These are phyloP conservation scores for Halesus radiatus DNA, from an alignment of 1,140 invertebrate genomes.

Conservation along the genomic window DNA sequence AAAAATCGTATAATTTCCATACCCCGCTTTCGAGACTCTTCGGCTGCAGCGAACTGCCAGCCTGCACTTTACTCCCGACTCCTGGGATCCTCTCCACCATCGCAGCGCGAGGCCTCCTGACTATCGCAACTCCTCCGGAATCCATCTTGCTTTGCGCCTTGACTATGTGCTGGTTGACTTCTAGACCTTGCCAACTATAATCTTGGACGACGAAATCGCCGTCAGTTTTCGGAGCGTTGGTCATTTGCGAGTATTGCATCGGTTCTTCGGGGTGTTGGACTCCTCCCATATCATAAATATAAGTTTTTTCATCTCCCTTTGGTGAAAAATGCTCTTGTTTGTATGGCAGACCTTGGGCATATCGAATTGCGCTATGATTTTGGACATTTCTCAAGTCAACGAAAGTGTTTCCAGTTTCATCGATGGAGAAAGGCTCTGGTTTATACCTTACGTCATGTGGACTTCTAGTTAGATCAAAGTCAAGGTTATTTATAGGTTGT, in stretches of 20 bases:
- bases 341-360: no score
- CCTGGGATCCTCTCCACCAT: not conserved
- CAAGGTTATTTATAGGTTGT: no score
- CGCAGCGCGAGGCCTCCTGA: not conserved
- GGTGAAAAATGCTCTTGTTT: no score
- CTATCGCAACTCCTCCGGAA: constrained; percentile 4
- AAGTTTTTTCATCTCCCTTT: no score
- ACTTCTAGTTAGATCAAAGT: no score
- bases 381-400: no score
- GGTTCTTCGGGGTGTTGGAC: not conserved
- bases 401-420: no score
- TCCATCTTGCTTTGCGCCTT: not conserved
- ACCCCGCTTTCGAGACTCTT: constrained; percentile 10
- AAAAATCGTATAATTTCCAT: not conserved
- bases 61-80: not conserved
- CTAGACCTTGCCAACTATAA: not conserved
- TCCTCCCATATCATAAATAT: no score
- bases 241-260: not conserved
- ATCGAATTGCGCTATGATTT: no score
- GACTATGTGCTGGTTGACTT: not conserved
- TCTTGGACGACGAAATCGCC: not conserved
- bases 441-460: no score
- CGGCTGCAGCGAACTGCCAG: not conserved
- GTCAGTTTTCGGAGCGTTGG: not conserved
- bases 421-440: no score